Evolutionary conservation across 2,113 vertebrate species (phyloP).

Genomic region (Xiphorhynchus elegans): DNA sequence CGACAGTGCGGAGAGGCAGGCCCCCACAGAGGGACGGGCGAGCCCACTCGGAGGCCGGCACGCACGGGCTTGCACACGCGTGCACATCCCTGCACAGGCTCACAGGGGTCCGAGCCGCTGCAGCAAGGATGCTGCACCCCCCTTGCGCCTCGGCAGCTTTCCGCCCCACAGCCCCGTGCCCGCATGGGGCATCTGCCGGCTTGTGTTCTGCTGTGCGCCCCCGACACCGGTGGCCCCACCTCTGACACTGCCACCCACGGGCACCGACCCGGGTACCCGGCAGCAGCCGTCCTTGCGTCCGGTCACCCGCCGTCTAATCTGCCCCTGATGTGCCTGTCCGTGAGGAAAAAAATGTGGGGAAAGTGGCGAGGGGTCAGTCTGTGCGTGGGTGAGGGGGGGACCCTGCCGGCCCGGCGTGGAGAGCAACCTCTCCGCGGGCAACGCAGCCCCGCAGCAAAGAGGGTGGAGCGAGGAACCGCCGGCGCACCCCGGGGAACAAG

Average conservation of each 20-base stretch:
- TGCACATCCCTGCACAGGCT: background rate
- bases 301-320: no score
- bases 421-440: background rate
- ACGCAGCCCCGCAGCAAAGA: background rate
- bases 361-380: background rate
- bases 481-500: background rate
- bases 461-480: background rate
- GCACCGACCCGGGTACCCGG: background rate
- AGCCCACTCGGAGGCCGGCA: background rate
- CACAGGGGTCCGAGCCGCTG: background rate
- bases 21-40: background rate
- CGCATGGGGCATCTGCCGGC: background rate
- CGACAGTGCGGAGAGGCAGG: background rate
- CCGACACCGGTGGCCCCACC: background rate
- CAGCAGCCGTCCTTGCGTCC: background rate
- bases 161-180: background rate
- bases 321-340: background rate
- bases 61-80: background rate
- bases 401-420: background rate
- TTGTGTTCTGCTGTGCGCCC: background rate
- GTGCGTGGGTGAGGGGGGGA: background rate
- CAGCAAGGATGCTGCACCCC: background rate
- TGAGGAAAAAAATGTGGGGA: background rate
- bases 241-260: background rate
- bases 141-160: background rate